Conservation (phyloP, 2,113 vertebrate genomes). For the Copsychus sechellarum region DNA sequence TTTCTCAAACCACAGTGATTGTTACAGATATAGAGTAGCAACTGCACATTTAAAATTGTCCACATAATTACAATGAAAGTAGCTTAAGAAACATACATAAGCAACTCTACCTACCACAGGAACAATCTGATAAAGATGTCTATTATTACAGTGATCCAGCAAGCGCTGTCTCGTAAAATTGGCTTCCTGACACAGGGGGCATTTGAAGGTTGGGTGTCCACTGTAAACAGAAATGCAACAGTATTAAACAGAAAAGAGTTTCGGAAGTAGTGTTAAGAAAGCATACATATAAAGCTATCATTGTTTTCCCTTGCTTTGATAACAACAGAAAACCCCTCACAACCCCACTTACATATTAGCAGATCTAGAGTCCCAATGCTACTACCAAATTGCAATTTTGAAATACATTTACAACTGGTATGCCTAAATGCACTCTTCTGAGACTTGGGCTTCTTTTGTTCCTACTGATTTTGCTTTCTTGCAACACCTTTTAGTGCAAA, state of each 20-base stretch:
- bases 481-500: neutral
- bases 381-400: neutral
- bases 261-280: neutral
- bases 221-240: constrained; percentile 60
- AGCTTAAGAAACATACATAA: neutral
- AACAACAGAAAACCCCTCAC: neutral
- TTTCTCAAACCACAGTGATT: neutral
- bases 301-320: neutral
- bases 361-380: neutral
- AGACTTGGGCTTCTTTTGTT: neutral
- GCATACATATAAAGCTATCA: neutral
- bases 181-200: constrained; percentile 81
- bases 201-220: constrained; percentile 77
- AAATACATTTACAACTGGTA: neutral
- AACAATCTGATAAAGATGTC: constrained; percentile 77
- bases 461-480: neutral
- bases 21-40: neutral
- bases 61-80: neutral
- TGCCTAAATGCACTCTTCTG: neutral
- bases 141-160: constrained; percentile 81
- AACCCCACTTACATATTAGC: neutral
- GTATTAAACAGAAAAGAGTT: neutral
- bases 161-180: constrained; percentile 81
- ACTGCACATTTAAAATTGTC: neutral
- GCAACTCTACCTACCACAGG: constrained; percentile 76